Evolutionary conservation across 1,140 invertebrate species (phyloP), one percentile per base, ranked within the genome.

Genomic region (Holcopasites calliopsidis): DNA sequence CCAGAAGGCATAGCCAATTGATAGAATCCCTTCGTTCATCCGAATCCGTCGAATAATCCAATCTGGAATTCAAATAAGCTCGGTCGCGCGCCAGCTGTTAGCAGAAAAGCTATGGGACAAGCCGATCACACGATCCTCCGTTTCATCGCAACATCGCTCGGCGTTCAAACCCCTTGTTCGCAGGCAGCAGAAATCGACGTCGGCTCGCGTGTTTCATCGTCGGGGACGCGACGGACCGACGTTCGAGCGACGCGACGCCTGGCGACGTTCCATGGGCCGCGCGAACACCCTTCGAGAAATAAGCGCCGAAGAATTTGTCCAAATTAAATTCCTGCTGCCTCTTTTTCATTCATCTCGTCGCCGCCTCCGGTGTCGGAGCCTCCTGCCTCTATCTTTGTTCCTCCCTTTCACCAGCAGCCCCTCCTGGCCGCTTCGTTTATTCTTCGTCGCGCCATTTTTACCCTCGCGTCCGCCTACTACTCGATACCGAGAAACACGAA

Each of bases 31-130:
- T 83, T 86, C 87, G 84, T 87, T 88, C 87, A 87, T 87, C 86
- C 87, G 85, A 88, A 88, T 88, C 80, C 85, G 79, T 85, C 85
- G 81, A 84, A 86, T 87, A 87, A 88, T 88, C 85, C 81, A 88
- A 88, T 88, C 85, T 88, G 86, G 85, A 88, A 87, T 88, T 88
- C 84, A 88, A 88, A 88, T 88, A 86, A 88, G 84, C 78, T 50
- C 69, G 21, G 73, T 55, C 74, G 80, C 72, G 77, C 72, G 70
- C 73, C 79, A 76, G 73, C 74, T 82, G 82, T 73, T 74, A 55
- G 50, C 54, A 23, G 2, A 18, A 11, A 33, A 18, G 50, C 13
- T 16, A 35, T 16, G 16, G 21, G 54, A 42, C 57, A 35, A 49
- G 26, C 55, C 60, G 71, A 66, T 44, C 28, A n/a, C 44, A 21